Conservation (phyloP, 1,140 invertebrate species). For the Scaptomyza montana region DNA sequence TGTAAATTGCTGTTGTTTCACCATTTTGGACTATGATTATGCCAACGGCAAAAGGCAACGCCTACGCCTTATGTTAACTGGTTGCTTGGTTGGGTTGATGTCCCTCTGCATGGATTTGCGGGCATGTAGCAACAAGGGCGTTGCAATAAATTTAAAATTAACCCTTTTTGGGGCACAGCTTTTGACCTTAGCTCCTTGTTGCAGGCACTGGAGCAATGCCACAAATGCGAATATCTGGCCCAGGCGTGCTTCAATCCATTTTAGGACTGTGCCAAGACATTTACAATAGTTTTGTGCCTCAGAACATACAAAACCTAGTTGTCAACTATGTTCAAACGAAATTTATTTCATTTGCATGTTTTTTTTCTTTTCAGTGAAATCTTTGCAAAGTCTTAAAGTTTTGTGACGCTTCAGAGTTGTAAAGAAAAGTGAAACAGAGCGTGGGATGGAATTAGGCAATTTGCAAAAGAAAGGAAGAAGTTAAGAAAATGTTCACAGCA, state of each 20-base stretch:
- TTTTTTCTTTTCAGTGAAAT: background rate
- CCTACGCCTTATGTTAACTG: constrained; percentile 39
- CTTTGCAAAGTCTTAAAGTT: constrained; percentile 1
- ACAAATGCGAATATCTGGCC: background rate
- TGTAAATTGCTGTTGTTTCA: constrained; percentile 67
- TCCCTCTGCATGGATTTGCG: constrained; percentile 54
- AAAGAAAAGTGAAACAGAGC: background rate
- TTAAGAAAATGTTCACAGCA: too few relatives aligned
- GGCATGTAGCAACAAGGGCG: constrained; percentile 51
- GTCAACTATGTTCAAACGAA: constrained; percentile 21
- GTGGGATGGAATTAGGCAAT: too few relatives aligned
- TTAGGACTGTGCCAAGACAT: constrained; percentile 2
- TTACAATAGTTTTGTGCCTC: background rate
- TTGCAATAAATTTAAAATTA: constrained; percentile 81
- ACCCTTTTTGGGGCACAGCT: constrained; percentile 71
- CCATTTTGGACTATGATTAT: constrained; percentile 55
- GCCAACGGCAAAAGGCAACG: constrained; percentile 15
- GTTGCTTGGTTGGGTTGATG: background rate
- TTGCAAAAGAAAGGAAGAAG: too few relatives aligned
- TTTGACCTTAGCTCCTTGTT: constrained; percentile 57
- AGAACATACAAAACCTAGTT: constrained; percentile 18
- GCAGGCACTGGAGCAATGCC: too few relatives aligned
- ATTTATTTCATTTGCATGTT: background rate
- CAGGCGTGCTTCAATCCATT: constrained; percentile 35
- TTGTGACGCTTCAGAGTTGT: background rate